Base-by-base conservation (phyloP, 2,113 vertebrate species). In the Dromiciops gliroides region DNA sequence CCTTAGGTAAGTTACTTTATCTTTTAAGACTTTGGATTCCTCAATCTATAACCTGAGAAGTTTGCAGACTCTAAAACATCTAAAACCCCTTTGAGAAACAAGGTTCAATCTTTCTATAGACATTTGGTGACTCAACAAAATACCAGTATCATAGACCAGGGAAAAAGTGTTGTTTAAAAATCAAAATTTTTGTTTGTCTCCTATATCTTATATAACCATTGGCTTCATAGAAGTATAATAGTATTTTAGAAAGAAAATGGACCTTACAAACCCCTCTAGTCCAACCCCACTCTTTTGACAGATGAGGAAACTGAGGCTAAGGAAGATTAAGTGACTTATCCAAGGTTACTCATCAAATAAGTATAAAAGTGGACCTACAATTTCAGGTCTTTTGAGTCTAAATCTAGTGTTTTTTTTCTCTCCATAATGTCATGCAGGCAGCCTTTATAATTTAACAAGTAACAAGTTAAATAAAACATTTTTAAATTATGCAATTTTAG, bases 321-420 rank as follows among this genome's bases (percentile, higher is more conserved):
- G 37, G 93, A n/a, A 47, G 8, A 90, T 10, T 22, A 44, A 47
- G 31, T 48, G 23, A 24, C 2, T 23, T 91, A 19, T 4, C 4
- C 28, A 16, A 16, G 19, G 6, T 75, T 24, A 49, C 22, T 37
- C 0, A 7, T 56, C 48, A 47, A 0, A 56, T 52, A 1, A 53
- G 0, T 51, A 52, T 26, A 25, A 90, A 49, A 50, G 2, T 44
- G 31, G 37, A 92, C 60, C 91, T 91, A 90, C 6, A 10, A 95
- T 53, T 47, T 0, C 31, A 2, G 24, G 48, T 23, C 0, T 8
- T 44, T 24, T 11, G 23, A 8, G 19, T 37, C 48, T 37, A 60
- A 93, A 50, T 28, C 31, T 12, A 25, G 10, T 26, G 0, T 0
- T 23, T 31, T 2, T 56, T 83, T 2, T 56, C 60, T 37, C 48